These are phyloP conservation scores for Drosophila cracens DNA, from an alignment of 2,888 invertebrate species.

Conservation along the genomic window DNA sequence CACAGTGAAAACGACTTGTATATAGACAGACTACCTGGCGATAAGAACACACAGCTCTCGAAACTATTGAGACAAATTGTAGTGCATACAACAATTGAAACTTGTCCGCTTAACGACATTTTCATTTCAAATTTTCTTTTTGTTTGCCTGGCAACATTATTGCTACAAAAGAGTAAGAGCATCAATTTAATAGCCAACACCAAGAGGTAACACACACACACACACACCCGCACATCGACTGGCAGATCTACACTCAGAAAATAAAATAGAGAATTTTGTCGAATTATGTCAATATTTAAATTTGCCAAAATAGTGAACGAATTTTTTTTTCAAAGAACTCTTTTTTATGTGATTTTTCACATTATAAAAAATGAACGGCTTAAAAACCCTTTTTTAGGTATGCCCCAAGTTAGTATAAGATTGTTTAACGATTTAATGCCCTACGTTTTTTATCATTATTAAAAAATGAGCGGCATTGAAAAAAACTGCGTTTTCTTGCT, in stretches of 20 bases:
- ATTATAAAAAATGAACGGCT: neutral
- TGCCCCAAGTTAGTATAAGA: neutral
- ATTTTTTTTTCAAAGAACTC: neutral
- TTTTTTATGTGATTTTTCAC: neutral
- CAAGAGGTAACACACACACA: conserved; percentile 9
- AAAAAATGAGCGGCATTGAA: fast-evolving
- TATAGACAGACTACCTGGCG: conserved; percentile 48
- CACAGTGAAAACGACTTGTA: conserved; percentile 9
- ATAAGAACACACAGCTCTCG: conserved; percentile 52
- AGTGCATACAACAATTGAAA: conserved; percentile 40
- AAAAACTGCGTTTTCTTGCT: neutral
- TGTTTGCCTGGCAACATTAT: conserved; percentile 24
- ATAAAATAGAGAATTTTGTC: neutral
- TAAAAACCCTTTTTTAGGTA: neutral
- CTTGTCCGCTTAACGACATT: conserved; percentile 28
- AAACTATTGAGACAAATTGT: conserved; percentile 75
- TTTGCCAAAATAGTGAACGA: neutral
- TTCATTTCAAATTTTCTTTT: conserved; percentile 61
- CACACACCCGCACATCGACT: conserved; percentile 4
- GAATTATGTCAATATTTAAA: neutral
- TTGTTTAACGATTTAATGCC: neutral
- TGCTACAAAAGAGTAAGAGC: conserved; percentile 4
- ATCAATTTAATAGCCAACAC: conserved; percentile 69
- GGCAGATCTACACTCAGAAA: neutral
- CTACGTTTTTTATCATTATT: neutral